Evolutionary conservation across 2,797 vertebrate genomes (phyloP).

Genomic region (Pangasius larnaudii): DNA sequence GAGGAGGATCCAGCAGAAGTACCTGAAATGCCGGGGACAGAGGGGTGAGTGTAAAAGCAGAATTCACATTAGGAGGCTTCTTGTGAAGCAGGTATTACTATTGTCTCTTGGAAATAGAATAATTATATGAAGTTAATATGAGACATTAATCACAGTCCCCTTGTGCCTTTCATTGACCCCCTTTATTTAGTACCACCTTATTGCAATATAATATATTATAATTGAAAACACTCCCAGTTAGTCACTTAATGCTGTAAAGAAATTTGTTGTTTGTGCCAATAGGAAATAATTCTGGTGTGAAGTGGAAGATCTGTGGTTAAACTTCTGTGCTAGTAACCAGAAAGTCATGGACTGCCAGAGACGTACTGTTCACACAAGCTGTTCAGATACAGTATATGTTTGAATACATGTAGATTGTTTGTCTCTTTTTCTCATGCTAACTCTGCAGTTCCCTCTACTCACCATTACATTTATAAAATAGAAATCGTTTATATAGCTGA

Average conservation of each 20-base stretch:
- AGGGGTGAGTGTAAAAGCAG: conserved; percentile 81
- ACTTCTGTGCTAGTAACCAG: not conserved
- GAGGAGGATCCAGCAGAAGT: conserved; percentile 92
- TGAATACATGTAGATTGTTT: not conserved
- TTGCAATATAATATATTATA: not conserved
- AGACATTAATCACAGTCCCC: not conserved
- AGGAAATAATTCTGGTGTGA: not conserved
- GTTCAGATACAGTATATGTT: not conserved
- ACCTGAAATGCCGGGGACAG: conserved; percentile 78
- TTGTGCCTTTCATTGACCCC: not conserved
- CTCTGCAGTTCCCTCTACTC: not conserved
- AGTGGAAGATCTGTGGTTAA: not conserved
- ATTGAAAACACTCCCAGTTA: not conserved
- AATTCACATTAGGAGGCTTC: not conserved
- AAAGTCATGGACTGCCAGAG: not conserved
- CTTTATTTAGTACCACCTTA: not conserved
- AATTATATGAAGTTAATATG: not conserved
- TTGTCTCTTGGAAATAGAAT: not conserved
- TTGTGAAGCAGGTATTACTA: not conserved
- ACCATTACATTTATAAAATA: not conserved
- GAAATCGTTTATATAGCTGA: not conserved
- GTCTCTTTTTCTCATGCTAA: not conserved
- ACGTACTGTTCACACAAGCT: not conserved
- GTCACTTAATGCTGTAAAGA: not conserved
- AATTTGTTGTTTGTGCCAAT: not conserved